Base-by-base conservation (phyloP, 2,797 vertebrate genomes). In the Sebastes wilsoni region DNA sequence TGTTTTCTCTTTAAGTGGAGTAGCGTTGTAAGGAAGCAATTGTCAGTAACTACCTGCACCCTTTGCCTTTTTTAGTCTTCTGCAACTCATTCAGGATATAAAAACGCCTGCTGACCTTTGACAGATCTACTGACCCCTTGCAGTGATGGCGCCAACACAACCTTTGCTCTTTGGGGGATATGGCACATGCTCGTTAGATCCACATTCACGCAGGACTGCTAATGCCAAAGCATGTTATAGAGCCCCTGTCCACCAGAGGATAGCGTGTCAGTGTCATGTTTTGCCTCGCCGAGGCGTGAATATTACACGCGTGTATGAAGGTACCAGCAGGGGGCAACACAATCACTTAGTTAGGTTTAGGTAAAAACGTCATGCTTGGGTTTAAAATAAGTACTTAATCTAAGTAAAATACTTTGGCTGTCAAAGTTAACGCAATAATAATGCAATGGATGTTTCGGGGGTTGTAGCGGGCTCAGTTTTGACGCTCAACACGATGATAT, bases 21-120 rank as follows among this genome's bases (percentile, higher is more conserved):
- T 14, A 2, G 13, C 1, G 12, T 65, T 49, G 34, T 36, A 55
- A 71, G 54, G 36, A 77, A 54, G 36, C 20, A 46, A 22, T 22
- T 1, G n/a, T 46, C 55, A 68, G n/a, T 66, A 66, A 65, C 16
- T 3, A 3, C 20, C 6, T 6, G 1, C 42, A 54, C 1, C 6
- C 32, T 72, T 75, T 25, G 49, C 28, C 30, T 58, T 9, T 9
- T 65, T 2, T 14, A 11, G 22, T 68, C 38, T 60, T 1, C 52
- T 27, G 7, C 9, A 36, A 9, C 56, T 79, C 71, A 30, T 46
- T 79, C 61, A 77, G 56, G 65, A 74, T 65, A 32, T 3, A 22
- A 58, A 80, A 77, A 61, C 6, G 13, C 38, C 36, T 25, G 38
- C 56, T 82, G 79, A 79, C 36, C 70, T 71, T 70, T 73, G 42